phyloP scores from a whole-genome alignment of 2,888 invertebrate species.

The Gisinianus flammeolus region DNA sequence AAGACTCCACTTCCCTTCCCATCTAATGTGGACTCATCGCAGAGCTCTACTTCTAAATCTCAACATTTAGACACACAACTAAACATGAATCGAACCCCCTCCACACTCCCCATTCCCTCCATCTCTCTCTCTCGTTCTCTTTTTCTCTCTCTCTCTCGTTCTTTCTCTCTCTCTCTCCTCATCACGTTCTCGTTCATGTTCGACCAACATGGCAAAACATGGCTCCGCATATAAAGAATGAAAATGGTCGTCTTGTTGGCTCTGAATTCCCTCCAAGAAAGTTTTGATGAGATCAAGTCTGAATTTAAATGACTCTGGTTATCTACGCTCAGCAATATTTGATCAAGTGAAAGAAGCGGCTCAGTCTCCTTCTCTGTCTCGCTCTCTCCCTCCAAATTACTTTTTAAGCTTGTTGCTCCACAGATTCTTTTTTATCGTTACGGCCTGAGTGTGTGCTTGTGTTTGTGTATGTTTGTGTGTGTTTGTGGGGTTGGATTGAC shows the following conservation, averaged over 20 bases:
- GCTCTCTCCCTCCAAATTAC: background rate
- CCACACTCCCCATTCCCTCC: background rate
- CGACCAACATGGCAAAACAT: background rate
- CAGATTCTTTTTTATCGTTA: no score
- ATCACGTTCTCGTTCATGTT: background rate
- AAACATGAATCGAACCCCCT: background rate
- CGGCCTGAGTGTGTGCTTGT: no score
- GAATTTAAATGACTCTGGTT: slow-evolving; percentile 15
- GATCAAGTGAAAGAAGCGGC: no score
- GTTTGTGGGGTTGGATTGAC: no score
- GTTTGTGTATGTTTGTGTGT: no score
- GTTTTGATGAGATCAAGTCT: background rate
- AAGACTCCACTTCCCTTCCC: background rate
- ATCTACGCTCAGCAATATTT: slow-evolving; percentile 23
- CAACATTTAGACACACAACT: background rate
- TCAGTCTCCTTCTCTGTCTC: background rate
- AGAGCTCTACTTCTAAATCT: background rate
- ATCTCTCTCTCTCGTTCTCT: background rate
- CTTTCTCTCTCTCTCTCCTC: background rate
- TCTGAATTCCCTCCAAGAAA: background rate
- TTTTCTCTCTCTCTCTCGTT: background rate
- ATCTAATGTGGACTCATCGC: no score
- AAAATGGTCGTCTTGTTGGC: background rate
- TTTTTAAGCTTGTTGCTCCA: background rate
- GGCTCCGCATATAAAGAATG: background rate